phyloP scores from a whole-genome alignment of 2,797 vertebrate genomes.

The Ctenochaetus hawaiiensis region DNA sequence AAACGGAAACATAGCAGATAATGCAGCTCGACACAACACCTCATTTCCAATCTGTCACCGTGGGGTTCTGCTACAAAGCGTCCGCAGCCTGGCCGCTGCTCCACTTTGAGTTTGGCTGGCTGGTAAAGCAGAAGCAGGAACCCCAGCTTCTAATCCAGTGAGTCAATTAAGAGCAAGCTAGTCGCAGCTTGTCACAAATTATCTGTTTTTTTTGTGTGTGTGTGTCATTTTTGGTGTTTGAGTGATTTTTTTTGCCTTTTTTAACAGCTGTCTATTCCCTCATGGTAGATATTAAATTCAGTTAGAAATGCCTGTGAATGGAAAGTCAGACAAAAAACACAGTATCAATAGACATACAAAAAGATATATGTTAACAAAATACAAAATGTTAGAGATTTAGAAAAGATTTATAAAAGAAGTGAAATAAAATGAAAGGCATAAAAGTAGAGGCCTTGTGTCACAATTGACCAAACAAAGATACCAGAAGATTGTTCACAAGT shows the following conservation, averaged over 20 bases:
- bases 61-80: constrained; percentile 3
- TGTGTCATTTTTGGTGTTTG: constrained; percentile 14
- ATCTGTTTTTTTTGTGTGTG: constrained; percentile 1
- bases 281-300: no score
- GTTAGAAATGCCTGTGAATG: no score
- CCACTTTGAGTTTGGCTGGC: constrained; percentile 16
- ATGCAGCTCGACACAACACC: neutral
- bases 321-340: neutral
- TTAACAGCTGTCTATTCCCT: neutral
- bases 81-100: constrained; percentile 8
- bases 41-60: constrained; percentile 17
- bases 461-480: no score
- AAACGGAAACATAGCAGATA: neutral
- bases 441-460: no score
- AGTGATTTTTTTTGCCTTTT: neutral
- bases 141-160: constrained; percentile 36
- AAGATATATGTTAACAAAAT: neutral
- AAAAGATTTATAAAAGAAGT: neutral
- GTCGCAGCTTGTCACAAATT: constrained; percentile 37
- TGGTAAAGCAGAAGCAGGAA: constrained; percentile 26
- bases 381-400: neutral
- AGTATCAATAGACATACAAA: neutral
- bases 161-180: constrained; percentile 45
- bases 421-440: neutral
- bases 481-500: neutral